Base-by-base conservation (phyloP, 2,113 vertebrate species). In the Neotragus moschatus region DNA sequence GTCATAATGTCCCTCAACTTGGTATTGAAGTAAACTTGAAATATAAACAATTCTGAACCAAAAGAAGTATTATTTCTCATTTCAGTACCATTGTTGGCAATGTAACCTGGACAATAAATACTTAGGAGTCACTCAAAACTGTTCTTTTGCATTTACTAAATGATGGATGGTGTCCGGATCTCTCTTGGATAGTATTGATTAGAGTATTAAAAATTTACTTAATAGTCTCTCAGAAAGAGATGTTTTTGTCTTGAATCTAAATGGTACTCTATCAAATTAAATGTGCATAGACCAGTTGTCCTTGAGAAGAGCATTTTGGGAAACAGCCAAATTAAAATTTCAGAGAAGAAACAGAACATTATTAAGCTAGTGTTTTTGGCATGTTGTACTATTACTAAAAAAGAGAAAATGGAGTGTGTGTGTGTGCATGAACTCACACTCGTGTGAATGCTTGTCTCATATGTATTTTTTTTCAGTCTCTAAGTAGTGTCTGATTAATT, bases 111-210 rank as follows among this genome's bases (percentile, higher is more conserved):
- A 75, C 56, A 80, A 43, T 1, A 39, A 2, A 9, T 28, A 66
- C n/a, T 84, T 84, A 95, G 91, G 16, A 7, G 33, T 16, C 53
- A 36, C 28, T 79, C 33, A 15, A 47, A 81, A 66, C 3, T 14
- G 4, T 33, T 60, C 21, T 91, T 13, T 21, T 63, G 2, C 3
- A 26, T 45, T 92, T 95, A 3, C 9, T 82, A 70, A 88, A 19
- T 49, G 21, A 93, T 90, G 26, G 63, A 77, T 96, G 21, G 6
- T 49, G n/a, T 92, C 33, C 12, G 49, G 17, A 47, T 81, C 1
- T 93, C n/a, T 97, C 21, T 92, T 88, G n/a, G 39, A 17, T 85
- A 84, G 28, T 80, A 85, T 45, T 93, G 55, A 86, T 94, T 90
- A 85, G 11, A 84, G 88, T 87, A 96, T 49, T 90, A 33, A 85